phyloP scores from a whole-genome alignment of 2,888 invertebrate species.

The Brassicogethes aeneus region DNA sequence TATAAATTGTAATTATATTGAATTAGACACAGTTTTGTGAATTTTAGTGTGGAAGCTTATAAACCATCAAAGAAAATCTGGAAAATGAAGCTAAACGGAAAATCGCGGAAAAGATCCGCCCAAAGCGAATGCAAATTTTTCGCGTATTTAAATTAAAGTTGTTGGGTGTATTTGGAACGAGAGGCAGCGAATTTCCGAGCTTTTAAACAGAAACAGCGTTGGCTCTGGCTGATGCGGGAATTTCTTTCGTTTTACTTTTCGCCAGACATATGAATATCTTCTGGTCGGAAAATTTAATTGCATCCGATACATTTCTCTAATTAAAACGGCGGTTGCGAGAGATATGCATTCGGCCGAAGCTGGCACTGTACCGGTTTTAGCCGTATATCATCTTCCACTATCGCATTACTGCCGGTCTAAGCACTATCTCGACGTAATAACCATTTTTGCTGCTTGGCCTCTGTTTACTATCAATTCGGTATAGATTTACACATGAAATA shows the following conservation, averaged over 20 bases:
- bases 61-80: not conserved
- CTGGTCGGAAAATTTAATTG: constrained; percentile 7
- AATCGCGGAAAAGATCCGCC: constrained; percentile 4
- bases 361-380: not conserved
- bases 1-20: no score
- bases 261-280: constrained; percentile 5
- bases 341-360: not conserved
- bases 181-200: constrained; percentile 1
- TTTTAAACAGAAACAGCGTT: constrained; percentile 1
- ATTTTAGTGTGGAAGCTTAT: no score
- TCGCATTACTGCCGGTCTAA: not conserved
- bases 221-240: constrained; percentile 2
- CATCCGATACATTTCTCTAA: constrained; percentile 9
- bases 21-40: no score
- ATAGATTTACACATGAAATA: no score
- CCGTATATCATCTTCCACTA: not conserved
- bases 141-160: constrained; percentile 8
- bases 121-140: constrained; percentile 8
- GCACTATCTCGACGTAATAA: no score
- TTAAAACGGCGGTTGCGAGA: constrained; percentile 3
- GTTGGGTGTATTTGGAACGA: constrained; percentile 1
- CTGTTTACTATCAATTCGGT: no score
- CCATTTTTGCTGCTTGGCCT: no score
- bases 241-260: constrained; percentile 6
- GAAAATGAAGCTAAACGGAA: constrained; percentile 1